These are phyloP conservation scores for Morpho deidamia DNA, from an alignment of 2,888 invertebrate genomes.

Conservation along the genomic window DNA sequence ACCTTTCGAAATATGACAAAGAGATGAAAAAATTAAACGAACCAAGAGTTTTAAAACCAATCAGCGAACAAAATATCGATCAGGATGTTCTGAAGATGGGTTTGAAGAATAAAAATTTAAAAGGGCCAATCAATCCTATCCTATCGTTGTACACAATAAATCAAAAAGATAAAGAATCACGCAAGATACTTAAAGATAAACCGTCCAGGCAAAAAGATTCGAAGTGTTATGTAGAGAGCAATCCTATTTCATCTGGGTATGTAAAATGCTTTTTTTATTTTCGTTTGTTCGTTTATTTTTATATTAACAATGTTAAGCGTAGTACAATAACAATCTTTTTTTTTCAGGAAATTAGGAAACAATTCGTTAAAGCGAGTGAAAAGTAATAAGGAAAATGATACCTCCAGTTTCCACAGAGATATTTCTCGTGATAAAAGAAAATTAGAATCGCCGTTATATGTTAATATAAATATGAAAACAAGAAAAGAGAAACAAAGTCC, in stretches of 20 bases:
- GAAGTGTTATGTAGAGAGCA: background rate
- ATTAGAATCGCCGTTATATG: constrained; percentile 14
- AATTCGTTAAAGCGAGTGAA: constrained; percentile 10
- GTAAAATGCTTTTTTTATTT: background rate
- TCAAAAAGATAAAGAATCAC: background rate
- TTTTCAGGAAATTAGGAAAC: constrained; percentile 8
- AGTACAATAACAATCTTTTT: background rate
- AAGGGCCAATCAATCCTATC: constrained; percentile 31
- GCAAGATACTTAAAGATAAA: constrained; percentile 5
- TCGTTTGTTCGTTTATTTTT: too few species aligned
- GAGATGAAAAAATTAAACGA: constrained; percentile 38
- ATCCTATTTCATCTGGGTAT: constrained; percentile 1
- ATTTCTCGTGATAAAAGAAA: constrained; percentile 2
- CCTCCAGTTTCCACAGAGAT: background rate
- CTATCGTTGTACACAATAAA: background rate
- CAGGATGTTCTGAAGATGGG: constrained; percentile 28
- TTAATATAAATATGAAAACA: constrained; percentile 11
- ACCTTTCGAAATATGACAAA: constrained; percentile 47
- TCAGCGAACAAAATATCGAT: constrained; percentile 47
- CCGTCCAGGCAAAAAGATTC: background rate
- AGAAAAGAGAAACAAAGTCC: constrained; percentile 1
- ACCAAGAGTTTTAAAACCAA: constrained; percentile 44
- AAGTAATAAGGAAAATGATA: constrained; percentile 16
- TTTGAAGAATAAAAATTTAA: constrained; percentile 41
- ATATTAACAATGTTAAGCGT: background rate